These are phyloP conservation scores for Calameuta idolon DNA, from an alignment of 2,888 invertebrate genomes.

Conservation along the genomic window DNA sequence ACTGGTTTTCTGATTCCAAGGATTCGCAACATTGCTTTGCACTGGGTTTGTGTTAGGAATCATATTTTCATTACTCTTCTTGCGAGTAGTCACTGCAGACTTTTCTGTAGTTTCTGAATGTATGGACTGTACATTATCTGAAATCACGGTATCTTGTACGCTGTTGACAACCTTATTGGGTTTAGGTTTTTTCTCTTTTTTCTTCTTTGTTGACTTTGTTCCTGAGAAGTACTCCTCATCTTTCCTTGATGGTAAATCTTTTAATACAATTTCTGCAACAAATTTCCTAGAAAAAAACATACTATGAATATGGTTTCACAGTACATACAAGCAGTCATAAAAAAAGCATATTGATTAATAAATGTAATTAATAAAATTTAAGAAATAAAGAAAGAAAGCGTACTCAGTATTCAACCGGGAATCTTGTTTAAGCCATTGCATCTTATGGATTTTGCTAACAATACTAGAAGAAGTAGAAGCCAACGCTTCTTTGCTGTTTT, in stretches of 20 bases:
- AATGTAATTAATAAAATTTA: slow-evolving; percentile 15
- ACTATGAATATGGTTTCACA: neutral
- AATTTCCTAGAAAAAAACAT: neutral
- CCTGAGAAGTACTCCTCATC: slow-evolving; percentile 17
- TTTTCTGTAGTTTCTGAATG: neutral
- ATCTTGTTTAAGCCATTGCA: slow-evolving; percentile 48
- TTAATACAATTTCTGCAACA: neutral
- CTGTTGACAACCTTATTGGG: neutral
- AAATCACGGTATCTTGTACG: neutral
- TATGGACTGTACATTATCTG: neutral
- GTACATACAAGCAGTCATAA: neutral
- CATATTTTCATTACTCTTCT: neutral
- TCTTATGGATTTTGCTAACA: slow-evolving; percentile 42
- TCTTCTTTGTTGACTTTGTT: slow-evolving; percentile 15
- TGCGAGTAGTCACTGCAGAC: neutral
- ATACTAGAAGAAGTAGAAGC: neutral
- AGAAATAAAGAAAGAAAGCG: slow-evolving; percentile 15
- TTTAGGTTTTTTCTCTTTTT: slow-evolving; percentile 14
- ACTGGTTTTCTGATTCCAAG: slow-evolving; percentile 25
- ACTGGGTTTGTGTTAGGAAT: neutral
- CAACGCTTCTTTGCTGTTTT: neutral
- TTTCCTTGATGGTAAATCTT: slow-evolving; percentile 5
- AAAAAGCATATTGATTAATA: neutral
- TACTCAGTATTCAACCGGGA: slow-evolving; percentile 23
- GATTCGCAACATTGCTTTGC: slow-evolving; percentile 21